Conservation (phyloP, 2,797 vertebrate genomes). For the Cirrhinus molitorella region DNA sequence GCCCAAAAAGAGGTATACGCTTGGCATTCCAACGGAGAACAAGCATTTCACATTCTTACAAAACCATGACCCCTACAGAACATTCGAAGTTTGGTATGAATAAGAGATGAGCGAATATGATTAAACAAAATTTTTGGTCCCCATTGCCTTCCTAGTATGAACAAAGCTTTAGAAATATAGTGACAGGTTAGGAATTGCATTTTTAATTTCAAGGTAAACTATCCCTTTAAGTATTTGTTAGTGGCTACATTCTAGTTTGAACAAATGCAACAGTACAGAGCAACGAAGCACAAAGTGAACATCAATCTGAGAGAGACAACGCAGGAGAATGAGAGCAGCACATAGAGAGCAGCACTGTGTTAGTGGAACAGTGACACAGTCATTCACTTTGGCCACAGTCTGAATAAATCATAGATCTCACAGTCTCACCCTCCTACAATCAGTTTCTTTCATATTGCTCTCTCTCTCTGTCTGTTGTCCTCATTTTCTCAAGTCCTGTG, state of each 20-base stretch:
- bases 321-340: constrained; percentile 45
- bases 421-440: constrained; percentile 51
- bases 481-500: neutral
- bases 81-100: neutral
- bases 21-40: neutral
- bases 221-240: neutral
- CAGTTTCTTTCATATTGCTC: constrained; percentile 49
- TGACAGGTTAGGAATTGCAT: neutral
- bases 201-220: neutral
- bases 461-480: constrained; percentile 58
- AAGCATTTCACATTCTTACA: constrained; percentile 22
- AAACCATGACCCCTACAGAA: constrained; percentile 31
- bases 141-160: neutral
- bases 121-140: neutral
- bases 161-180: neutral
- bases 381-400: constrained; percentile 67
- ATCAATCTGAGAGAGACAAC: constrained; percentile 52
- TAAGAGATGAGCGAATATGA: constrained; percentile 28
- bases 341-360: constrained; percentile 77
- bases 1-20: neutral
- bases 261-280: constrained; percentile 19
- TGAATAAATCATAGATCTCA: constrained; percentile 55
- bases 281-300: constrained; percentile 51
- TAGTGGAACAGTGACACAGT: constrained; percentile 78
- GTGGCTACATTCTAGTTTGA: constrained; percentile 10